Evolutionary conservation across 2,113 vertebrate species (phyloP), one percentile per base, ranked within the genome.

Genomic region (Astur gentilis): DNA sequence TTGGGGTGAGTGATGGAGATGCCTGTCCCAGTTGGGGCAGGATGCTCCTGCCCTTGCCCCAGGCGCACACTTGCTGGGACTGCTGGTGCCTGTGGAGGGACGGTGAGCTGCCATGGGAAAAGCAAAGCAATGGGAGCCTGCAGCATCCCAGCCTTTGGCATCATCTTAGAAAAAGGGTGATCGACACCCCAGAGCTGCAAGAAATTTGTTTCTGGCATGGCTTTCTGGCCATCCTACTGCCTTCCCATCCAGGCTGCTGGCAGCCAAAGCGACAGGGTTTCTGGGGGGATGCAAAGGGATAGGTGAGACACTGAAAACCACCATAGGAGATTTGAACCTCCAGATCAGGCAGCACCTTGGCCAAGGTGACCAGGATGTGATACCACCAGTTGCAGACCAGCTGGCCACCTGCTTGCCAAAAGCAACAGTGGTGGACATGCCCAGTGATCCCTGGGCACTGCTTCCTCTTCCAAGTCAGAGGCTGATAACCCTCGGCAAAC

Each of bases 21-120:
- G n/a, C 12, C 47, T 54, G 52, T 22, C 31, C 40, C 31, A 13
- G 22, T 0, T 19, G 61, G 64, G 65, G 21, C 29, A 66, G 60
- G 65, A 38, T 6, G 45, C 32, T 82, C 69, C 64, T 82, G 57
- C 57, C 42, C 31, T 54, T 40, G 44, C 13, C 47, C 12, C 40
- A 4, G 32, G 58, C 7, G 1, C 54, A 8, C 52, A 45, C 15
- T 6, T 6, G 2, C 34, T 52, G 40, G 29, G 45, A 8, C 66
- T 75, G 50, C 57, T 1, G 11, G 44, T 55, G 65, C 23, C 21
- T 23, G 14, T 13, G 11, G 31, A 80, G 12, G 40, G 26, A n/a
- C 2, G 2, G 16, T 20, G 60, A 87, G 25, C n/a, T 69, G 73
- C 44, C 1, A 0, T 0, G 4, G 32, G 23, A 20, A 62, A 52